Percentiles rank a stretch among this genome's conserved stretches.
Conservation (phyloP, 2,113 vertebrate species). For the Elachura formosa region DNA sequence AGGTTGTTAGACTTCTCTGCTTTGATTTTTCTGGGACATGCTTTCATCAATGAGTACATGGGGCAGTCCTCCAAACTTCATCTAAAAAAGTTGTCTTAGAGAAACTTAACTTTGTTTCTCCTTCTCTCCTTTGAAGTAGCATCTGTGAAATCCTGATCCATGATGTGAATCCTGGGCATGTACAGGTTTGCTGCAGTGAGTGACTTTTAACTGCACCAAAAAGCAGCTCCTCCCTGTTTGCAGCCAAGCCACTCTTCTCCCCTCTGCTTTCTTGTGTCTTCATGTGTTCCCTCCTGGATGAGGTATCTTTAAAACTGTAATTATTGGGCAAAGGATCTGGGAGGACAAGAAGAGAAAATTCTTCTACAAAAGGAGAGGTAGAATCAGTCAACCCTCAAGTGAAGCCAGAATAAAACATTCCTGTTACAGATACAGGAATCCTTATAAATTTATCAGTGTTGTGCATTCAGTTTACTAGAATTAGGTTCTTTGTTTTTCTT, state of each 20-base stretch:
- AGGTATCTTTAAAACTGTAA: background rate
- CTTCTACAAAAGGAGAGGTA: background rate
- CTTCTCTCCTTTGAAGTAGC: background rate
- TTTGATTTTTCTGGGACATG: background rate
- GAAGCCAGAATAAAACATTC: background rate
- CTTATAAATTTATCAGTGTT: background rate
- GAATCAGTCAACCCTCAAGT: background rate
- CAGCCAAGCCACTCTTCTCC: background rate
- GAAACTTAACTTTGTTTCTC: background rate
- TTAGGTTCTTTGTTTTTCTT: background rate
- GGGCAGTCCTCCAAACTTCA: background rate
- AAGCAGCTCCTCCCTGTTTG: background rate
- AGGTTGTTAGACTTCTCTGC: background rate
- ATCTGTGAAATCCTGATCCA: background rate
- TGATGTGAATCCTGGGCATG: too few relatives aligned
- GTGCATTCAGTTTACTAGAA: background rate
- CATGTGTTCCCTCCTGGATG: background rate
- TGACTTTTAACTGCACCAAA: fast-evolving
- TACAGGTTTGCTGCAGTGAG: background rate
- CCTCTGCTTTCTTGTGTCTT: background rate
- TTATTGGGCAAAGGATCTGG: background rate
- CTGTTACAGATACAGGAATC: background rate
- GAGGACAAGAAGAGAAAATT: background rate
- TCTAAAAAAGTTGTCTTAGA: background rate
- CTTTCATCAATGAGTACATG: background rate